Conservation (phyloP, 2,797 vertebrate genomes). For the Anas capensis region DNA sequence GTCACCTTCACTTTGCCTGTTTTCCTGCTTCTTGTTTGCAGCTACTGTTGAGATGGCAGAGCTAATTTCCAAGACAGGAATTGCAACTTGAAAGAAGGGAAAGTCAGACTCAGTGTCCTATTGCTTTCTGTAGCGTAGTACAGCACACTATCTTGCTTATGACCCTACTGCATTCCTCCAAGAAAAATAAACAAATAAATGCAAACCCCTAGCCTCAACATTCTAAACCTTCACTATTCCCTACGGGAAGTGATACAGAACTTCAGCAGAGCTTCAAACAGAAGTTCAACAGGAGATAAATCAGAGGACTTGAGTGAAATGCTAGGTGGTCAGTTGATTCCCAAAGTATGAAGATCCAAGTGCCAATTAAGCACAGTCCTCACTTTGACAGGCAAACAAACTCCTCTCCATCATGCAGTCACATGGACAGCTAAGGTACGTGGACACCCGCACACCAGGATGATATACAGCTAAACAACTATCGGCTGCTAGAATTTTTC, state of each 20-base stretch:
- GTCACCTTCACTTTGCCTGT: background rate
- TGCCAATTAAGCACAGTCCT: no score
- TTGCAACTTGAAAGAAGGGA: background rate
- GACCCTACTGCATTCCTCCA: background rate
- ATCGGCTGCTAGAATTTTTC: background rate
- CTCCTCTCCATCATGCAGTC: background rate
- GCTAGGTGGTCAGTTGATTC: background rate
- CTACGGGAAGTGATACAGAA: accelerated
- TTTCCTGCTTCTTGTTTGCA: background rate
- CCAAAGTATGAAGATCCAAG: background rate
- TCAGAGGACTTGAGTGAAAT: background rate
- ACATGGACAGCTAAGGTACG: background rate
- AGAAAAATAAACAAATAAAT: background rate
- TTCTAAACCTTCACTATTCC: background rate
- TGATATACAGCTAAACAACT: background rate
- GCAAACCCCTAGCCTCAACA: background rate
- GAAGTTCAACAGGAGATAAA: background rate
- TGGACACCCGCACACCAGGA: background rate
- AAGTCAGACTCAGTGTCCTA: background rate
- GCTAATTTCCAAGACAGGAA: background rate
- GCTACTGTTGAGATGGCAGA: background rate
- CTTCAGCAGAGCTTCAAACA: background rate
- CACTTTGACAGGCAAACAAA: background rate
- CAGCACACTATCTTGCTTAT: background rate
- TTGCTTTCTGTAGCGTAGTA: background rate